Conservation (phyloP, 2,113 vertebrate genomes). For the Cygnus atratus region DNA sequence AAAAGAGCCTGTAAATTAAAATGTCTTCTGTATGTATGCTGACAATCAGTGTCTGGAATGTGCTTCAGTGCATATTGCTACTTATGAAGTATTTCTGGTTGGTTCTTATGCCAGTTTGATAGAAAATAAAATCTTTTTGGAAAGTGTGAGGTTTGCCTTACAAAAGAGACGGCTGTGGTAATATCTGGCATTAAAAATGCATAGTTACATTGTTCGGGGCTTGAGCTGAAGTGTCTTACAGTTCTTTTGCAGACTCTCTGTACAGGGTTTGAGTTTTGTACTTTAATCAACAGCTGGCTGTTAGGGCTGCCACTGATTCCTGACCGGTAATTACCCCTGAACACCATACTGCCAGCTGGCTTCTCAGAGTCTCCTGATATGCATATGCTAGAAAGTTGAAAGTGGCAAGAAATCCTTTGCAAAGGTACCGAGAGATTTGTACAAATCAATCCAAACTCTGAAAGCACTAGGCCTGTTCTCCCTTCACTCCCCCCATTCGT, state of each 20-base stretch:
- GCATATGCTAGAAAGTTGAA: neutral
- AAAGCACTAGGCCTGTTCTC: neutral
- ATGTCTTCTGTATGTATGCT: neutral
- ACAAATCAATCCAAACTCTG: neutral
- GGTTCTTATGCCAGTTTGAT: neutral
- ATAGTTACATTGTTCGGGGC: neutral
- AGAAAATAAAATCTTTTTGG: neutral
- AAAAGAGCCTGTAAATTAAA: neutral
- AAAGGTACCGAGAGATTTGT: neutral
- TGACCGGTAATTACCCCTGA: constrained; percentile 26
- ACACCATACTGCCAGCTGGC: neutral
- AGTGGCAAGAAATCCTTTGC: constrained; percentile 1
- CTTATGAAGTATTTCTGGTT: neutral
- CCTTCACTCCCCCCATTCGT: rapidly evolving
- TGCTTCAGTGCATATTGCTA: neutral
- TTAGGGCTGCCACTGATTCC: neutral
- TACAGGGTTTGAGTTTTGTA: neutral
- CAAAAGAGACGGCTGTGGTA: neutral
- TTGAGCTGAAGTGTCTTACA: neutral
- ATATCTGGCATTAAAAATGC: neutral
- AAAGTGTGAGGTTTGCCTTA: neutral
- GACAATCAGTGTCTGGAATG: neutral
- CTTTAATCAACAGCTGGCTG: constrained; percentile 12
- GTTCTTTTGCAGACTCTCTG: neutral
- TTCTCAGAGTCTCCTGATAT: neutral